Evolutionary conservation across 2,797 vertebrate species (phyloP).

Genomic region (Cynodonichthys magdalenae): DNA sequence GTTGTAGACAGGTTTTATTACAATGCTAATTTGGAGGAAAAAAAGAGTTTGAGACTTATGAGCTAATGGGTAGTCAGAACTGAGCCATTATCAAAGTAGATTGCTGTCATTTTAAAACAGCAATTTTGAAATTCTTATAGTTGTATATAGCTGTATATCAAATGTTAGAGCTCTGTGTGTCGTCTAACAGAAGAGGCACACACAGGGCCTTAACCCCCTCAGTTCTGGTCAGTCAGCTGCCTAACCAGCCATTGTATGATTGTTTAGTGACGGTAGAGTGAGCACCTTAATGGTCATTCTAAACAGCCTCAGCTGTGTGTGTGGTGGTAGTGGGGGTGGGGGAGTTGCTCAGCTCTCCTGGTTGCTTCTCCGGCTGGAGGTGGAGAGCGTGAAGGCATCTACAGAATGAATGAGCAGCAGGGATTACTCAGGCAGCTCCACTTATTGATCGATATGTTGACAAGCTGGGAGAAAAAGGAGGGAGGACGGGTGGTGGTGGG

Average conservation of each 20-base stretch:
- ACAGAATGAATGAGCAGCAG: slow-evolving; percentile 25
- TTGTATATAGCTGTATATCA: too few relatives aligned
- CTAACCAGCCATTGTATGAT: slow-evolving; percentile 70
- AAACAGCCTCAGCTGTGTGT: slow-evolving; percentile 59
- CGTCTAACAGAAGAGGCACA: slow-evolving; percentile 20
- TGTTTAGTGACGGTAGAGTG: slow-evolving; percentile 68
- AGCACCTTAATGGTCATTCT: slow-evolving; percentile 64
- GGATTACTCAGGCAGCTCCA: slow-evolving; percentile 43
- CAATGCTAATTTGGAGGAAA: too few relatives aligned
- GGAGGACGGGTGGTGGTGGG: neutral
- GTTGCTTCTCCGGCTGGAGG: slow-evolving; percentile 32
- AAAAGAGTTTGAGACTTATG: too few relatives aligned
- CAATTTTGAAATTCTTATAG: too few relatives aligned
- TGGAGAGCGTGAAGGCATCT: slow-evolving; percentile 50
- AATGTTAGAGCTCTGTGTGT: neutral
- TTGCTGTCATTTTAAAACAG: too few relatives aligned
- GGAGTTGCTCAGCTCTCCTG: slow-evolving; percentile 4
- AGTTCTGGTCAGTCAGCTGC: slow-evolving; percentile 69
- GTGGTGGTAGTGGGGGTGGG: slow-evolving; percentile 1
- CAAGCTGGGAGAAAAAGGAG: slow-evolving; percentile 30
- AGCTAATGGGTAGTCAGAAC: too few relatives aligned
- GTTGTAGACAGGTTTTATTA: too few relatives aligned
- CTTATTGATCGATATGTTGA: slow-evolving; percentile 55
- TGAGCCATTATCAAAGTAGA: too few relatives aligned
- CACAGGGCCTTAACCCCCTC: slow-evolving; percentile 34